Conservation (phyloP, 2,797 vertebrate genomes). For the Onychomys leucogaster region DNA sequence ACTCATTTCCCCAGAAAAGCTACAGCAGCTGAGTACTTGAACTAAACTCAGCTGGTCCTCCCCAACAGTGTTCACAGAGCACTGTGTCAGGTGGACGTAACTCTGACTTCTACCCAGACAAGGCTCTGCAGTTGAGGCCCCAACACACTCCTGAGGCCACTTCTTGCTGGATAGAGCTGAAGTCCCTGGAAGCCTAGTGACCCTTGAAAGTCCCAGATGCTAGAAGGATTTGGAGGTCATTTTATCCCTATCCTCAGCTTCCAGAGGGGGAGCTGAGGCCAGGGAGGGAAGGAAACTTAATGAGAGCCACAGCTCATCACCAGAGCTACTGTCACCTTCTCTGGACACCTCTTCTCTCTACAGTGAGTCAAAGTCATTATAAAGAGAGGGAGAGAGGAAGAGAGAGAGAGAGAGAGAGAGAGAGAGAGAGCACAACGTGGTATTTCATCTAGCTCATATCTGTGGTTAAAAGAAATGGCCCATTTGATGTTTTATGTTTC, state of each 20-base stretch:
- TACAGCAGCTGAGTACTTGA: not conserved
- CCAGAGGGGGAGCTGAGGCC: not conserved
- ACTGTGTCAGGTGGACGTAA: not conserved
- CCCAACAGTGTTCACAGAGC: not conserved
- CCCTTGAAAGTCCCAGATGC: not conserved
- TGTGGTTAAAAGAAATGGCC: constrained; percentile 63
- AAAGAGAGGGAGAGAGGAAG: not conserved
- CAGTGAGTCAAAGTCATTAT: constrained; percentile 9
- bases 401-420: not conserved
- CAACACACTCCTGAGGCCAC: not conserved
- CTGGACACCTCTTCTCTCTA: constrained; percentile 3
- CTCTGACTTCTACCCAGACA: not conserved
- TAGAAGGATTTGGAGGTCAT: not conserved
- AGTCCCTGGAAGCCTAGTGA: not conserved
- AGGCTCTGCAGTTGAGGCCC: not conserved
- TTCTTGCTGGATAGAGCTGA: not conserved
- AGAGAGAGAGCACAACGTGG: not conserved
- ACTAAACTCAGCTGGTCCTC: not conserved
- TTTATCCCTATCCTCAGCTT: not conserved
- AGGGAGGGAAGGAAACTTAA: not conserved
- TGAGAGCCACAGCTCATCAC: not conserved
- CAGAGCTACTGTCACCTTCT: not conserved
- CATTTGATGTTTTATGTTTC: constrained; percentile 75
- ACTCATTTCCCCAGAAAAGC: not conserved
- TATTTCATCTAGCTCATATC: constrained; percentile 12